A percentile compares a stretch with the other conserved stretches of the same genome.
These are phyloP conservation scores for Eretmochelys imbricata DNA, from an alignment of 2,113 vertebrate genomes.

Conservation along the genomic window DNA sequence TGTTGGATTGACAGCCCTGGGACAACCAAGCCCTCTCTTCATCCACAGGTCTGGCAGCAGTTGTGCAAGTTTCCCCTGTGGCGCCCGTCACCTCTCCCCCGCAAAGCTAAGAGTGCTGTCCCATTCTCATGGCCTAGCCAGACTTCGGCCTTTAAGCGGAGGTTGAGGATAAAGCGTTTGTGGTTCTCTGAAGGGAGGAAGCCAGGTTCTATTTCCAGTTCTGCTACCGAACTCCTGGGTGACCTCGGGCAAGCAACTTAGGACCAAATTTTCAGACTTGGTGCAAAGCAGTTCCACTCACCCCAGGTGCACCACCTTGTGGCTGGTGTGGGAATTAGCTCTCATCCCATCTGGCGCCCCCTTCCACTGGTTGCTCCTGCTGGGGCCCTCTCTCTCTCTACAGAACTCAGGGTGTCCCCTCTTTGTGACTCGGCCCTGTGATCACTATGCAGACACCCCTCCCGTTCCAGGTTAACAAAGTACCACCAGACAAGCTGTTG, in stretches of 20 bases:
- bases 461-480: too few species aligned
- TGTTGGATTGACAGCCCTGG: neutral
- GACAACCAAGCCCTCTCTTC: neutral
- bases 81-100: neutral
- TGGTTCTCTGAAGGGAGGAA: neutral
- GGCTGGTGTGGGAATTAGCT: neutral
- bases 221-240: neutral
- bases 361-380: neutral
- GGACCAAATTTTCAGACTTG: neutral
- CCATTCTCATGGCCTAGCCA: neutral
- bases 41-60: neutral
- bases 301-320: neutral
- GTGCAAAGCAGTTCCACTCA: neutral
- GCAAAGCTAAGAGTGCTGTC: neutral
- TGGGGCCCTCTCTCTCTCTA: neutral
- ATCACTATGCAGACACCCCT: too few species aligned
- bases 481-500: too few species aligned
- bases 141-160: neutral
- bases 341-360: neutral
- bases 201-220: neutral
- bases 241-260: neutral
- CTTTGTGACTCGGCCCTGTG: neutral
- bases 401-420: neutral
- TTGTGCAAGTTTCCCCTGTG: accelerated
- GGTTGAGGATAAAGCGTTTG: neutral